Evolutionary conservation across 2,888 invertebrate species (phyloP), one percentile per base, ranked within the genome.

Genomic region (Leptopilina drosophilae): DNA sequence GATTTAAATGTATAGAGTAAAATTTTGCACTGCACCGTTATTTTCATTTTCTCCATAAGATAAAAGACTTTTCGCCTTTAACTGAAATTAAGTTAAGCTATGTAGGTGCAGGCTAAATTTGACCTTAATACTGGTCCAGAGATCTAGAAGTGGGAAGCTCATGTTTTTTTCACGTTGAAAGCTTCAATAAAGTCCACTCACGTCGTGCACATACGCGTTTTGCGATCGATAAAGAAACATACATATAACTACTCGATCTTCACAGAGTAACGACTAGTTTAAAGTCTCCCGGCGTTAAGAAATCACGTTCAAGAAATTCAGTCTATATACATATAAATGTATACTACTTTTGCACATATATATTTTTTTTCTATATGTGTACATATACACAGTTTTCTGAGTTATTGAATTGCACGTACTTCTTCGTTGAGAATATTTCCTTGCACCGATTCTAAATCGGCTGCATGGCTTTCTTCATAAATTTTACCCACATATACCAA

Each of bases 121-220:
- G 26, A 20, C 14, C 53, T 53, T 69, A 33, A n/a, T 26, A 26
- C 14, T 49, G 26, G n/a, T 2, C 12, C 20, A n/a, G 14, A 12
- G n/a, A 33, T 69, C 8, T 12, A n/a, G 53, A 69, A 69, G n/a
- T 69, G 26, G 33, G 56, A 14, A 33, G 33, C 14, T 77, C 73
- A 77, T 77, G 77, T 77, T 80, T 78, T 80, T 80, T 80, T 78
- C 65, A 78, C 73, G 65, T n/a, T 56, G 62, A 77, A 80, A 77
- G 49, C 76, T 42, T 56, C 46, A 73, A 77, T 80, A 78, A 81
- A 78, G 75, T 78, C 81, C 20, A 78, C 78, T 81, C 78, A 78
- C 80, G 80, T 81, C 62, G 78, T 40, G 75, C 78, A 81, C 78
- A 78, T 78, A 78, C 65, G 59, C 69, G 73, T 78, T 76, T 73